Evolutionary conservation across 2,888 invertebrate genomes (phyloP), one percentile per base, ranked within the genome.

Genomic region (Epinotia nisella): DNA sequence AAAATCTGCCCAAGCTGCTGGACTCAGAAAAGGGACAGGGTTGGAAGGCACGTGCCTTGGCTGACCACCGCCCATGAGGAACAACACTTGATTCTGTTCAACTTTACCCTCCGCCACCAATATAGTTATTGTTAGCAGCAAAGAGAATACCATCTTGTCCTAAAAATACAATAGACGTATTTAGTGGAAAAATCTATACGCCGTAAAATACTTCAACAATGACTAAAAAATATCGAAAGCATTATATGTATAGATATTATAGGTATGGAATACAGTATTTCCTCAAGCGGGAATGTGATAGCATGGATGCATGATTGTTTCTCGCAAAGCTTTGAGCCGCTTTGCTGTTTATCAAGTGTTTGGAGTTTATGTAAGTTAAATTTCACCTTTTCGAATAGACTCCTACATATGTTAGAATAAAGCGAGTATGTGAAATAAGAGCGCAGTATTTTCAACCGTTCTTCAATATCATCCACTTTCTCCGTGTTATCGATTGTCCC

Each of bases 361-460:
- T 41, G 13, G 13, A 41, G 41, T 11, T 41, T 13, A 39, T 1
- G 51, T 21, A 39, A 41, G 53, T 56, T 1, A 24, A 56, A 56
- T 56, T 56, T 13, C 7, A 96, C 96, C 94, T 98, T 97, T 89
- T 98, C 98, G 89, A 99, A 98, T 55, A 99, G 94, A 84, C 98
- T 98, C 80, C 98, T 95, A 85, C 98, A 98, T 80, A 99, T 97
- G 86, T 98, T 99, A 24, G 96, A 94, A 83, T 98, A 99, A 1
- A 99, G 94, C 13, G 97, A 98, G 83, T 97, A 97, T 0, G 98
- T 98, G 87, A 99, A 98, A 86, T 96, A 96, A 72, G 95, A 94
- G 69, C 95, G 96, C 75, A 99, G 91, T 86, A 97, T 97, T 51
- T 91, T 88, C 45, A 98, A 92, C 64, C 98, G 95, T 76, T 95